These are phyloP conservation scores for Cryptus armator DNA, from an alignment of 2,888 invertebrate species.

Conservation along the genomic window DNA sequence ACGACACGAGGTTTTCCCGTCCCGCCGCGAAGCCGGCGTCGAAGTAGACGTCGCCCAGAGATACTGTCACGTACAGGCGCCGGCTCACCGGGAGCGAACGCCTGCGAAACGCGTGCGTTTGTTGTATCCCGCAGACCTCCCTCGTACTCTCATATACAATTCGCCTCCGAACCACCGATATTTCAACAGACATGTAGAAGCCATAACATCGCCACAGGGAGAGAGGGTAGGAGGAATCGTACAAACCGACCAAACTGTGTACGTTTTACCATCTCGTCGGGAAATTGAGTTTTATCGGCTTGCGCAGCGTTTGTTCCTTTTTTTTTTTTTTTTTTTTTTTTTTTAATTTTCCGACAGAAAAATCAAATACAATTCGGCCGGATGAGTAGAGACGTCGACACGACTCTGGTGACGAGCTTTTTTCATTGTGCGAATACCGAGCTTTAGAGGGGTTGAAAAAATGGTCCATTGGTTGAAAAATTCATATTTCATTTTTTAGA, in stretches of 20 bases:
- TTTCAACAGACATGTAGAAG: conserved; percentile 45
- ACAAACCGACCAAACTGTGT: conserved; percentile 32
- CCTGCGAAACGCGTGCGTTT: conserved; percentile 58
- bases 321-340: neutral
- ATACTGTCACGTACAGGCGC: conserved; percentile 82
- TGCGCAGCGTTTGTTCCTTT: conserved; percentile 6
- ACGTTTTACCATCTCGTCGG: conserved; percentile 28
- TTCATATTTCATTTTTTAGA: conserved; percentile 36
- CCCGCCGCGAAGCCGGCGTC: conserved; percentile 71
- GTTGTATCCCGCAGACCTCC: conserved; percentile 48
- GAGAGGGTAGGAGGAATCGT: conserved; percentile 4
- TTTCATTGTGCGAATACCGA: neutral
- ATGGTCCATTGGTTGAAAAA: conserved; percentile 1
- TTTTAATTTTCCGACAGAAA: neutral
- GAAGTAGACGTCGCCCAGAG: conserved; percentile 77
- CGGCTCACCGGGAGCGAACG: conserved; percentile 72
- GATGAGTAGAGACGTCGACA: neutral
- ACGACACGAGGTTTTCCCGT: conserved; percentile 42
- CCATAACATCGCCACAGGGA: conserved; percentile 14
- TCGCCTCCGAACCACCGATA: conserved; percentile 35
- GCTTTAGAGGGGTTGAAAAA: neutral
- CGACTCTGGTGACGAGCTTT: neutral
- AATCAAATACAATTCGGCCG: neutral
- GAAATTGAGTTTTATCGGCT: conserved; percentile 65
- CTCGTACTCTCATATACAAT: conserved; percentile 28